Evolutionary conservation across 2,797 vertebrate species (phyloP), one percentile per base, ranked within the genome.

Genomic region (Muscicapa comitata): DNA sequence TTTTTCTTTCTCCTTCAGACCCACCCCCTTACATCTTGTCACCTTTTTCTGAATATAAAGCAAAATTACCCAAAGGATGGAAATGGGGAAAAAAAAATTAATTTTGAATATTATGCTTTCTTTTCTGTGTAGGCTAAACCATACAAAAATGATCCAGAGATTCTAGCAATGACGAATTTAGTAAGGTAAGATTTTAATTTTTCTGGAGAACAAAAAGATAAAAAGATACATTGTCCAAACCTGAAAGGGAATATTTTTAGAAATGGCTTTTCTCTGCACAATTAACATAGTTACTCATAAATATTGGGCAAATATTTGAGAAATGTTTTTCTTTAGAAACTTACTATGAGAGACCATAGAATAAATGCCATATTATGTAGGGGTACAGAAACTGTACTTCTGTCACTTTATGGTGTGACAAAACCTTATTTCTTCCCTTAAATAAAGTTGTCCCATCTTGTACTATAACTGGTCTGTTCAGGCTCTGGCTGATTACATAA

Each of bases 151-250:
- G 99, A 99, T 96, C 99, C 99, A 84, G 99, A 99, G 98, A 99
- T 99, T 98, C 98, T 99, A 98, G 99, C 99, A 94, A 99, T 99
- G 99, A 99, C 99, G 18, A 99, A 99, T 98, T 98, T 99, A 99
- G 99, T 99, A 99, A 99, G 99, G 99, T 99, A 99, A 99, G 99
- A 70, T 59, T 91, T 94, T 72, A 31, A 80, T 93, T 95, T 87
- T 94, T 92, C 45, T 73, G 80, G 68, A 90, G 66, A 84, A 43
- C 21, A 51, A 57, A 80, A 80, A 48, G 17, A 17, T 16, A n/a
- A 75, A 68, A 71, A 33, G 2, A 62, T 24, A 10, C 3, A 20
- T 13, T 68, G 14, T 81, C 20, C 74, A 86, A 37, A 73, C 24
- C 21, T 33, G 29, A 48, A 76, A 17, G 42, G 6, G 25, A 70